Base-by-base conservation (phyloP, 1,140 invertebrate species). In the Pygmarrhopalites habei region DNA sequence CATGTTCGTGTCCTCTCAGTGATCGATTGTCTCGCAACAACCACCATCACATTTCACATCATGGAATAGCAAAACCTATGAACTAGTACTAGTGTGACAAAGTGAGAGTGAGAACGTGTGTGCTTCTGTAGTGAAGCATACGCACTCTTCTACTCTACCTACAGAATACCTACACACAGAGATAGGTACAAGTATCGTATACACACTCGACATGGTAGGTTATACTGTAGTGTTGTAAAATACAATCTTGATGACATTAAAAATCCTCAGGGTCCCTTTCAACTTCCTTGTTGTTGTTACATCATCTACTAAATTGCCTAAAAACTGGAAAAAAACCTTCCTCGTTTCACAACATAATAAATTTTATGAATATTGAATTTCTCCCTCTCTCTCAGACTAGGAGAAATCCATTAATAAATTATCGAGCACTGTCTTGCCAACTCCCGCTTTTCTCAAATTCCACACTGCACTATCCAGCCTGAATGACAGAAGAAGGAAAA, bases 1-100 rank as follows among this genome's bases (percentile, higher is more conserved):
- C 58, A 59, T 59, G 58, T 59, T 41, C n/a, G 14, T 41, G 35
- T 41, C 39, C 56, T 44, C 21, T 44, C 26, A 23, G 58, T 59
- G 58, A 59, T 59, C 58, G 58, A 59, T 59, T 59, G 58, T 59
- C 58, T 49, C 43, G 46, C 44, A 39, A 39, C 35, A 39, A 39
- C 10, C 7, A 39, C 7, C 10, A 39, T 39, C 35, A 39, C 35
- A 39, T 39, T 39, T 17, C 17, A 39, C 7, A 39, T 10, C 7
- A 17, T 17, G 35, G 10, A 17, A 17, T 17, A 17, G 35, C 35
- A 17, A 39, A 17, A 17, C 10, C 35, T 10, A 7, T 10, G 17
- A 39, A 39, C 17, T 39, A 7, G 17, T 7, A 39, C 35, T 7
- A 17, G 10, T 10, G 35, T 17, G 17, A 17, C 35, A 7, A 7